These are phyloP conservation scores for Rhopilema esculentum DNA, from an alignment of 30 jellyfish, hydroid and myxozoan species.

Conservation along the genomic window DNA sequence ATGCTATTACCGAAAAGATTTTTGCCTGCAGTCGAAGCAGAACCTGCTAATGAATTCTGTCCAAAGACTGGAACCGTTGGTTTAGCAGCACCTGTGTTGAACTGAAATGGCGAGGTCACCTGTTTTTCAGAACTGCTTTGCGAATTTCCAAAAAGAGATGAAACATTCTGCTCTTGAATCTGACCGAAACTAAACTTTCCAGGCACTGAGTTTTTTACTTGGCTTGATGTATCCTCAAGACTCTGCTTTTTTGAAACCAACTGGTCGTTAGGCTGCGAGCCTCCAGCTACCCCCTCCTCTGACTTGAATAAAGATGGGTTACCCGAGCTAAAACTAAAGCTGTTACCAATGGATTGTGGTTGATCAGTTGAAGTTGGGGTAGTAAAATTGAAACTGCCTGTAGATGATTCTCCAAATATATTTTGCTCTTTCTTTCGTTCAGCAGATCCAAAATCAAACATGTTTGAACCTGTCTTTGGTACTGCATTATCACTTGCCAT, in stretches of 20 bases:
- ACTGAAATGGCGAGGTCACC: conserved; percentile 2
- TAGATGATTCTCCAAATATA: background rate
- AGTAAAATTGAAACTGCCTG: background rate
- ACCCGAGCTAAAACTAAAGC: conserved; percentile 15
- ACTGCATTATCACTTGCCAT: background rate
- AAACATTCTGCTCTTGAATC: conserved; percentile 5
- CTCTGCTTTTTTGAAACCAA: background rate
- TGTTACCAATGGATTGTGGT: background rate
- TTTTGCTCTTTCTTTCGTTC: background rate
- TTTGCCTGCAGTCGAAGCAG: background rate
- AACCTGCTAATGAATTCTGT: conserved; percentile 16
- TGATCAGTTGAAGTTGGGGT: background rate
- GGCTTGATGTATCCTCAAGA: background rate
- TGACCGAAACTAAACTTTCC: conserved; percentile 30
- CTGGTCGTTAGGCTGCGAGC: background rate
- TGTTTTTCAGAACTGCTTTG: background rate
- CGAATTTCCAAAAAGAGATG: conserved; percentile 4
- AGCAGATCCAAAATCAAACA: background rate
- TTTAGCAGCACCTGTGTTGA: conserved; percentile 1
- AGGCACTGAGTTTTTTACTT: background rate
- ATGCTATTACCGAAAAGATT: background rate
- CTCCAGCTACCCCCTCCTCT: background rate
- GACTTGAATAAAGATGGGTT: background rate
- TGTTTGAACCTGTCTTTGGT: background rate
- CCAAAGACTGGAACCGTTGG: background rate